Evolutionary conservation across 2,888 invertebrate genomes (phyloP).

Genomic region (Rhabditoides inermis): DNA sequence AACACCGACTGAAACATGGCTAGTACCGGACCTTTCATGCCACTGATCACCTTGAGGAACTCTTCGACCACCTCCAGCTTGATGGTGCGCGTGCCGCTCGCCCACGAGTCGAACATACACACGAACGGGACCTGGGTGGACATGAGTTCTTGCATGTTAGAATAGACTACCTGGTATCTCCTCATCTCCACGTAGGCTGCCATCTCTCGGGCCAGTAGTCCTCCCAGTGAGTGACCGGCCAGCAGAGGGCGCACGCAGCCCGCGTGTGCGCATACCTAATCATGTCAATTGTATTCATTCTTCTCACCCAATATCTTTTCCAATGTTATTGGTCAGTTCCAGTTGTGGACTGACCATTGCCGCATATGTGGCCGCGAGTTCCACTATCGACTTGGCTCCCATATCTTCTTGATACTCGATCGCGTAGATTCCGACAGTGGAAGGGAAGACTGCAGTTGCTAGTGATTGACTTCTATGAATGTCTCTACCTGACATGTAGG

Average conservation of each 20-base stretch:
- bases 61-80: slow-evolving; percentile 21
- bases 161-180: slow-evolving; percentile 12
- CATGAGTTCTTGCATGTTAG: neutral
- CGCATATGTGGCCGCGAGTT: slow-evolving; percentile 38
- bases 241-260: slow-evolving; percentile 23
- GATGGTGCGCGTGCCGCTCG: slow-evolving; percentile 24
- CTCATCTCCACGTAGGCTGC: slow-evolving; percentile 21
- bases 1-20: slow-evolving; percentile 22
- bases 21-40: neutral
- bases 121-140: slow-evolving; percentile 21
- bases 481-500: too few species aligned
- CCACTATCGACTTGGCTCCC: slow-evolving; percentile 25
- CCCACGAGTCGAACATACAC: slow-evolving; percentile 40
- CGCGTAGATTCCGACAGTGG: slow-evolving; percentile 34
- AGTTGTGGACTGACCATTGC: slow-evolving; percentile 21
- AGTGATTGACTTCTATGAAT: too few species aligned
- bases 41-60: slow-evolving; percentile 17
- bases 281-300: too few species aligned
- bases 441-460: slow-evolving; percentile 37
- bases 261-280: slow-evolving; percentile 17
- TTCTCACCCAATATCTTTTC: too few species aligned
- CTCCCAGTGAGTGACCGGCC: slow-evolving; percentile 47
- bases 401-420: slow-evolving; percentile 36
- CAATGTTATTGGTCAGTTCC: too few species aligned
- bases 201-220: slow-evolving; percentile 38